Evolutionary conservation across 2,888 invertebrate species (phyloP), one percentile per base, ranked within the genome.

Genomic region (Rhamphomyia laevipes): DNA sequence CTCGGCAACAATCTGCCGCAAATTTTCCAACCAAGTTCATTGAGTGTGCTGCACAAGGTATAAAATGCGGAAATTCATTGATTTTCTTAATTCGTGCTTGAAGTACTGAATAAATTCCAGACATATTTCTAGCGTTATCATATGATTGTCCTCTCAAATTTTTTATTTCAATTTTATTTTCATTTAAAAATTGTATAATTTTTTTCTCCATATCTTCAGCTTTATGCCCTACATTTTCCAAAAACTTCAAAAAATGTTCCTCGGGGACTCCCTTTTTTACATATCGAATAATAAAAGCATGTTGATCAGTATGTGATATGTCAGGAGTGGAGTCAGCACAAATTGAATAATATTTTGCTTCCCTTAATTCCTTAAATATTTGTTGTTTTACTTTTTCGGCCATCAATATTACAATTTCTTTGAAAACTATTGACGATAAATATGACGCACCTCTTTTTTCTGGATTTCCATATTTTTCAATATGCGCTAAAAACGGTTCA

Each of bases 261-360:
- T 31, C 27, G 4, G 31, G 33, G 13, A 52, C 49, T 40, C 50
- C 56, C 16, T 40, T 40, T 40, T 40, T 40, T 40, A 40, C 40
- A 40, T 40, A 40, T 18, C 40, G 16, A 40, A 40, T 40, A 40
- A 40, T 40, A 40, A 40, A 40, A 40, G 40, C 17, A 17, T 17
- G 40, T 40, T 40, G 40, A 40, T 40, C 17, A 40, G 40, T 40
- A 40, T 40, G 17, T 40, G 17, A 40, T 40, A 17, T 55, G 57
- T 62, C 60, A 51, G 60, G 60, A 54, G 61, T 61, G 10, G 37
- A 37, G 37, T 37, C 37, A 15, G n/a, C 37, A 37, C n/a, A 7
- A 37, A 37, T 37, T 17, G 60, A 53, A 46, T 47, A 60, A 52
- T 61, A 60, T 49, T 55, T 37, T 40, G 40, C 40, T 40, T 40